Evolutionary conservation across 2,888 invertebrate genomes (phyloP), one percentile per base, ranked within the genome.

Genomic region (Euclidia mi): DNA sequence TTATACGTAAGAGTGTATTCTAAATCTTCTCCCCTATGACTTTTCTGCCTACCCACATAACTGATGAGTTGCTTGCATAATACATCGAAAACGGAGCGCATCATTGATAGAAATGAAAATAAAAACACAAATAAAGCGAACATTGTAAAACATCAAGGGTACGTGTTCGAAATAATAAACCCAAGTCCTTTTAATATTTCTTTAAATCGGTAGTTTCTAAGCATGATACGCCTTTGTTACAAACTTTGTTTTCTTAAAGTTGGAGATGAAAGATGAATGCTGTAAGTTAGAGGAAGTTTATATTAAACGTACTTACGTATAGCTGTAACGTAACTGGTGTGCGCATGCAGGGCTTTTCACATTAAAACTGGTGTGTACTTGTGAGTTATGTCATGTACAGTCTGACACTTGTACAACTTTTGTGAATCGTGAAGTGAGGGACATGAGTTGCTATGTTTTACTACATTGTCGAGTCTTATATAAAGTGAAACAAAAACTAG

Each of bases 241-340:
- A 57, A 81, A 74, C 74, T 78, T 69, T 70, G 66, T 71, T 71
- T 65, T 66, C 72, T 63, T 56, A 49, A 62, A 67, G 56, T 67
- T 68, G 40, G 32, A 67, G 57, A 71, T 63, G 71, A 64, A 71
- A 72, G 61, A 69, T 61, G 67, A 69, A 68, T 38, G 55, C 46
- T 64, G 57, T 64, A 63, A 74, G 59, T 69, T 65, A 68, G 60
- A 65, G 51, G 60, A 70, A 75, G 69, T 67, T 72, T 64, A 51
- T 60, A 55, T 60, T 63, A 57, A 68, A 59, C 38, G 44, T 43
- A 60, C 51, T 50, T 66, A 51, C 35, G 38, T 41, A 41, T 37
- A 51, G 18, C 52, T 37, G 49, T 12, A 28, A 38, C 38, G 63
- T 64, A 40, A 31, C 12, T 34, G 9, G 10, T 29, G 2, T 10